These are phyloP conservation scores for Carassius gibelio DNA, from an alignment of 2,113 vertebrate genomes.

Conservation along the genomic window DNA sequence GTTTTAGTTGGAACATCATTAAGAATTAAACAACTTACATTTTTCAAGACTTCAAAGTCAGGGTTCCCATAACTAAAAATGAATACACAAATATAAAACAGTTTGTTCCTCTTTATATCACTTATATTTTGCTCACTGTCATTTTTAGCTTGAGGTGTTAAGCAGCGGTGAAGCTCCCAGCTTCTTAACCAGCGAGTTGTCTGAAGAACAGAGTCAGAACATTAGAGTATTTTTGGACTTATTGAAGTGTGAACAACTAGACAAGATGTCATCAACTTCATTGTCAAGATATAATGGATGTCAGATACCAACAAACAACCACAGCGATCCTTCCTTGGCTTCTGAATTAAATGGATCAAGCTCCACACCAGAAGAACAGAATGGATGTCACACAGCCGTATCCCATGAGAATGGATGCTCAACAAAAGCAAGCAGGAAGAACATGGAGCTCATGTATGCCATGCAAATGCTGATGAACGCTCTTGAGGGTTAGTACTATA, in stretches of 20 bases:
- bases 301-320: background rate
- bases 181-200: conserved; percentile 37
- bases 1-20: no score
- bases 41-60: background rate
- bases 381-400: background rate
- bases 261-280: background rate
- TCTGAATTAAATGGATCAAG: conserved; percentile 67
- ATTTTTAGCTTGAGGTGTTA: conserved; percentile 77
- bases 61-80: background rate
- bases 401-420: conserved; percentile 17
- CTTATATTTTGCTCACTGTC: background rate
- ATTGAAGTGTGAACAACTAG: background rate
- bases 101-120: background rate
- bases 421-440: background rate
- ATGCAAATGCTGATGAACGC: conserved; percentile 83
- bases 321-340: background rate
- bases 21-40: background rate
- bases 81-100: background rate
- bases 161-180: conserved; percentile 60
- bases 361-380: conserved; percentile 45
- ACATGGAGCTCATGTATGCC: conserved; percentile 27
- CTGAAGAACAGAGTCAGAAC: conserved; percentile 57
- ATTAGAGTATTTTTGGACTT: conserved; percentile 30
- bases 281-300: background rate
- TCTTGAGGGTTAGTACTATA: conserved; percentile 78